Evolutionary conservation across 2,888 invertebrate genomes (phyloP), one percentile per base, ranked within the genome.

Genomic region (Poecilus cupreus): DNA sequence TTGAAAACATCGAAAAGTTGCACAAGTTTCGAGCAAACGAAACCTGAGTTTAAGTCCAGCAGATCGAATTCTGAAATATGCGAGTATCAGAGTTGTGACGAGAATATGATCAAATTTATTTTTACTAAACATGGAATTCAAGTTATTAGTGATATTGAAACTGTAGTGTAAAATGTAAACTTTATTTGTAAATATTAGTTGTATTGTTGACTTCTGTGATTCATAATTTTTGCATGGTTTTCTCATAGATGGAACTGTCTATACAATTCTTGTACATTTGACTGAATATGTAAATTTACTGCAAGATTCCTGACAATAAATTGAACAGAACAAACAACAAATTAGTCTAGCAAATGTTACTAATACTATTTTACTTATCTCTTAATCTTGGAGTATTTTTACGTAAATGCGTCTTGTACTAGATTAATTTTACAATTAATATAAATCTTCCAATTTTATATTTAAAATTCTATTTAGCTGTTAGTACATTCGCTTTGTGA

Each of bases 71-170:
- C 85, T 51, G 91, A 91, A 85, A 90, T 92, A 4, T 90, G 91
- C 84, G 92, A 91, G 83, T 87, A 91, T 37, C 89, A 89, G 82
- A 89, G 88, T 85, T 88, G 88, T 82, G 89, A 89, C 83, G 89
- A 89, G 82, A 89, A 89, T 86, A 85, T 93, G 51, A 94, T 95
- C 6, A 92, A 94, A 86, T 92, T 95, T 89, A 94, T 95, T 85
- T 90, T 95, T 84, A 94, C 94, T 1, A 94, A 94, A 87, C 94
- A 95, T 86, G 95, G 95, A 1, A 94, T 95, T 84, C 93, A 94
- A 88, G 94, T 95, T 74, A 94, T 95, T 60, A 95, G 95, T 85
- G 95, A 95, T 86, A 94, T 94, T 13, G 95, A 95, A 87, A 95
- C 94, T 83, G 93, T 93, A 70, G 94, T 94, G 74, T 91, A 88